These are phyloP conservation scores for Sternotherus odoratus DNA, from an alignment of 2,797 vertebrate genomes.

Conservation along the genomic window DNA sequence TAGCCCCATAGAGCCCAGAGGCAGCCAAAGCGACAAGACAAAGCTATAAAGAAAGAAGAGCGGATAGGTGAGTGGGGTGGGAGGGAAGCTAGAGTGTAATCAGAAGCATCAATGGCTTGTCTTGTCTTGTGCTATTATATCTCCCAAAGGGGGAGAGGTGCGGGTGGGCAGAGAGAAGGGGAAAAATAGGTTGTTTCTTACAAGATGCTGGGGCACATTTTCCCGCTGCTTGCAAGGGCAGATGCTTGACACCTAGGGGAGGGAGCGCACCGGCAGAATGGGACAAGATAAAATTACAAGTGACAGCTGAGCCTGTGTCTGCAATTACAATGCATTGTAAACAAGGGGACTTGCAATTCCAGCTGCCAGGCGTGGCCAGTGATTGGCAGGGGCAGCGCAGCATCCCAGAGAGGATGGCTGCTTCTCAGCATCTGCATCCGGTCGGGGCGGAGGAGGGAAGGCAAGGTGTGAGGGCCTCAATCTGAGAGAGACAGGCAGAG, in stretches of 20 bases:
- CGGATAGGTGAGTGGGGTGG: neutral
- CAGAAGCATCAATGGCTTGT: neutral
- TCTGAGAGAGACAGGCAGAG: neutral
- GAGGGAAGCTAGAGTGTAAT: fast-evolving
- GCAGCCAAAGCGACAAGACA: fast-evolving
- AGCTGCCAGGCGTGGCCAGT: conserved; percentile 55
- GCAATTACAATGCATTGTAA: conserved; percentile 80
- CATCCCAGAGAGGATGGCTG: neutral
- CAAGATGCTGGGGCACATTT: conserved; percentile 23
- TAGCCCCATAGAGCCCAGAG: neutral
- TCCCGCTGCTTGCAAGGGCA: conserved; percentile 55
- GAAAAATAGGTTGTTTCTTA: conserved; percentile 11
- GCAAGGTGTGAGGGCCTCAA: neutral
- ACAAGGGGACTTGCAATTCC: conserved; percentile 65
- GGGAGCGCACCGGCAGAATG: conserved; percentile 38
- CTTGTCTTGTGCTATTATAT: neutral
- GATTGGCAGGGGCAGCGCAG: conserved; percentile 54
- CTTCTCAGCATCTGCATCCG: neutral
- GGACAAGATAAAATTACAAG: conserved; percentile 79
- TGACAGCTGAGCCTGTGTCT: conserved; percentile 71
- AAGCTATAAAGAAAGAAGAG: neutral
- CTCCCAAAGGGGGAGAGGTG: neutral
- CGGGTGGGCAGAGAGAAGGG: neutral
- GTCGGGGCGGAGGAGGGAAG: neutral
- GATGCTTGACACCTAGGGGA: conserved; percentile 68